phyloP scores from a whole-genome alignment of 23 tunicate genomes.

The Styela clava region DNA sequence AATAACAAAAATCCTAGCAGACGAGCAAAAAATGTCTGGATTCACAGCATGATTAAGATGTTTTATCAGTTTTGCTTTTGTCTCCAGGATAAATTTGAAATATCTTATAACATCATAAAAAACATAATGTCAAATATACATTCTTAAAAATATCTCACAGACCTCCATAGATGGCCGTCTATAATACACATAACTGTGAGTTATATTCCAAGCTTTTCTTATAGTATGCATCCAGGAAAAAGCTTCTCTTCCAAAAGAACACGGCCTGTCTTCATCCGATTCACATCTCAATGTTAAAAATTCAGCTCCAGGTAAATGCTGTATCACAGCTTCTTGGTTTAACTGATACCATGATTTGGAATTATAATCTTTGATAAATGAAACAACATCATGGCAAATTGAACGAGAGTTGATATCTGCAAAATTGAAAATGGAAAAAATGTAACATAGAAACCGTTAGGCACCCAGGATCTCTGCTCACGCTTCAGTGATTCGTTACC shows the following conservation, averaged over 20 bases:
- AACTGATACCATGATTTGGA: not conserved
- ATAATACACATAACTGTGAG: not conserved
- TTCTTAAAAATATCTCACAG: no score
- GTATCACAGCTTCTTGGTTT: not conserved
- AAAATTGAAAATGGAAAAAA: not conserved
- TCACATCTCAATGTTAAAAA: not conserved
- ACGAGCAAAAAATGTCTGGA: no score
- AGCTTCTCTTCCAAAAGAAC: not conserved
- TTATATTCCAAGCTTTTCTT: not conserved
- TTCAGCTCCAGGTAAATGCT: not conserved
- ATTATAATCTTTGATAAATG: not conserved
- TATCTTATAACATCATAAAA: no score
- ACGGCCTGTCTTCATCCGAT: not conserved
- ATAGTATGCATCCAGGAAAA: not conserved
- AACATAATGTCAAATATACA: no score
- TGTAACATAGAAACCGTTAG: no score
- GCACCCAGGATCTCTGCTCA: no score
- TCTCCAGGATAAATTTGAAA: no score
- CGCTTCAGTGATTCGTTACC: no score
- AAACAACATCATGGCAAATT: not conserved
- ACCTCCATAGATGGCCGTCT: not conserved
- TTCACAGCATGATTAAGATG: no score
- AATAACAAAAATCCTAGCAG: no score
- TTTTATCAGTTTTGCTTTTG: no score
- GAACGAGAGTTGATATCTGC: not conserved